Evolutionary conservation across 2,113 vertebrate genomes (phyloP), one percentile per base, ranked within the genome.

Genomic region (Rhineura floridana): DNA sequence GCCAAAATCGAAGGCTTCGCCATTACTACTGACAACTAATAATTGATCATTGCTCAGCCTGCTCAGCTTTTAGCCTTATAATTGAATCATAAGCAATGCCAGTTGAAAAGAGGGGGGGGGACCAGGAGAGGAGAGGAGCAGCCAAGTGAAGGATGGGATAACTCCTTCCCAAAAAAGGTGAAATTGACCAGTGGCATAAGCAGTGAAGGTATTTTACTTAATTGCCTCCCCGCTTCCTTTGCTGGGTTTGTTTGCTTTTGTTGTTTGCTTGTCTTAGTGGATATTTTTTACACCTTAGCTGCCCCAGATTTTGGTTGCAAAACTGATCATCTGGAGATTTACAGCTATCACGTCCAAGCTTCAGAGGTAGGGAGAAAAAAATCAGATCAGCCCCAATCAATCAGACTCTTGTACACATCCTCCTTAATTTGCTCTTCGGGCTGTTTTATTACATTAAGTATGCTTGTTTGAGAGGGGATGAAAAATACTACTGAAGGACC

Each of bases 21-120:
- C 93, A 91, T 97, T 97, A 96, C 97, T 97, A 94, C 95, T 96
- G 97, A 97, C 96, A 96, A 93, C 94, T 95, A 95, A 96, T 97
- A 98, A 98, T 97, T 96, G 98, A 98, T 98, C 97, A 95, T 93
- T 94, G 95, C 95, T 92, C 95, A 92, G 94, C 95, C 96, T 96
- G 95, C 50, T 84, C 39, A 91, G 96, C 95, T 97, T 96, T 94
- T 97, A 95, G 93, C 92, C 93, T 93, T 95, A 97, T 97, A 97
- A 97, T 95, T 96, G 95, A 97, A 97, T 96, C 91, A 95, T 94
- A 96, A 96, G 94, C 95, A 95, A 92, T 91, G 94, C 92, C 91
- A 88, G 81, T 90, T 91, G 90, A 92, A 0, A 0, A 1, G 36
- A 85, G 6, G 6, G 75, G 70, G 80, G 92, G 93, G 0, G 0